These are phyloP conservation scores for Triplophysa bombifrons DNA, from an alignment of 2,797 vertebrate genomes.

Conservation along the genomic window DNA sequence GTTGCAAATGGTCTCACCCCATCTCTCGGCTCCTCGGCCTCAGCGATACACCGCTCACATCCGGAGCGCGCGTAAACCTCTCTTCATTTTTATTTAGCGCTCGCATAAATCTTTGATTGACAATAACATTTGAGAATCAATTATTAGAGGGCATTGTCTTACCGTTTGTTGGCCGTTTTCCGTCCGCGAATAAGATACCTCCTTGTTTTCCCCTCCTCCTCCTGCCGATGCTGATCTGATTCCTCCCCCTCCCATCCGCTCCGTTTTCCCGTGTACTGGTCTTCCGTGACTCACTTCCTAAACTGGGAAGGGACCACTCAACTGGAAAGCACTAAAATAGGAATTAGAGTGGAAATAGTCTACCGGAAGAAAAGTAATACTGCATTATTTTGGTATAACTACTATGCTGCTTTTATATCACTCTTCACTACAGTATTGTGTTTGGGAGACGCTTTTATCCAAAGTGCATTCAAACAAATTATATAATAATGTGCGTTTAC, in stretches of 20 bases:
- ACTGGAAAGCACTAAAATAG: conserved; percentile 41
- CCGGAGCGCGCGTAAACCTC: conserved; percentile 25
- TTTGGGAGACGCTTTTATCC: too few relatives aligned
- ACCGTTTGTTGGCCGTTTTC: conserved; percentile 66
- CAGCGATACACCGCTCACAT: conserved; percentile 22
- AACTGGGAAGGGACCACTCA: conserved; percentile 65
- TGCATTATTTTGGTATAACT: too few relatives aligned
- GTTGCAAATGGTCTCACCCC: conserved; percentile 71
- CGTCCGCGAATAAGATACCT: conserved; percentile 64
- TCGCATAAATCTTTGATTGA: conserved; percentile 55
- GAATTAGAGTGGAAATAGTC: conserved; percentile 1
- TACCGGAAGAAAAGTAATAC: too few relatives aligned
- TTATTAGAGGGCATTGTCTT: conserved; percentile 64
- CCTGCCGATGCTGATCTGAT: conserved; percentile 63
- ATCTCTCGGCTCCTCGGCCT: conserved; percentile 62
- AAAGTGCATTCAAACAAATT: too few relatives aligned
- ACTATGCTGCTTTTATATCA: too few relatives aligned
- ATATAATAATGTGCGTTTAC: too few relatives aligned
- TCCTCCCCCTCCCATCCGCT: conserved; percentile 56
- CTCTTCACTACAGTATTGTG: too few relatives aligned
- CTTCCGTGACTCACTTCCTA: conserved; percentile 70
- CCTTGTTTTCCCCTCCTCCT: conserved; percentile 64
- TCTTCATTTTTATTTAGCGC: conserved; percentile 44
- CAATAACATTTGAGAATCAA: conserved; percentile 37
- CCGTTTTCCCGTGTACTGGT: conserved; percentile 43